These are phyloP conservation scores for Rhamnusium bicolor DNA, from an alignment of 2,888 invertebrate genomes.

Conservation along the genomic window DNA sequence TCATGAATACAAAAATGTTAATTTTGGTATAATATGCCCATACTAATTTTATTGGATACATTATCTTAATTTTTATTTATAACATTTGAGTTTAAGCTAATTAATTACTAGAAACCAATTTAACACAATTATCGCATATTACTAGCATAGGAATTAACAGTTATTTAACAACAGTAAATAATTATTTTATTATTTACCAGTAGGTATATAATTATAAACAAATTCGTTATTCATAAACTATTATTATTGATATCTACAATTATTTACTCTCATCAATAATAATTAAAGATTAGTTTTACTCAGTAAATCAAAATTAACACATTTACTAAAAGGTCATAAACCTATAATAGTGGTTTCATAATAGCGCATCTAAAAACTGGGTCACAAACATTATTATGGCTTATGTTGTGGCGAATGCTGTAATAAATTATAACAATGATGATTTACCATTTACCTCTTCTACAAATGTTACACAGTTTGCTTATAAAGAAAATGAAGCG, in stretches of 20 bases:
- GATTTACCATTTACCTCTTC: background rate
- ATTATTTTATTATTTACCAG: background rate
- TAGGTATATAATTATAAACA: background rate
- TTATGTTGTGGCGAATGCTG: background rate
- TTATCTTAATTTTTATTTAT: background rate
- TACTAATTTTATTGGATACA: too few species aligned
- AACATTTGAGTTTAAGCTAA: too few species aligned
- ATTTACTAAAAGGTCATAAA: slow-evolving; percentile 19
- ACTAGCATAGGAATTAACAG: too few species aligned
- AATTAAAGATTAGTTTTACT: slow-evolving; percentile 6
- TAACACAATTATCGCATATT: too few species aligned
- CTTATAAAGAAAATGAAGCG: too few species aligned
- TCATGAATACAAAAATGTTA: too few species aligned
- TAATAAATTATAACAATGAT: background rate
- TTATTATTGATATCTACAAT: slow-evolving; percentile 1
- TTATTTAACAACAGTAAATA: too few species aligned
- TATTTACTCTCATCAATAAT: slow-evolving; percentile 4
- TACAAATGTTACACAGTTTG: background rate
- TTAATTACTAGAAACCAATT: too few species aligned
- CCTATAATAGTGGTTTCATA: slow-evolving; percentile 9
- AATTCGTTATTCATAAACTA: background rate
- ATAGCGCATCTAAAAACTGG: slow-evolving; percentile 22
- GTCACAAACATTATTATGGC: slow-evolving; percentile 10
- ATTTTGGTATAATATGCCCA: too few species aligned
- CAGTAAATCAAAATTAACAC: slow-evolving; percentile 17